phyloP scores from a whole-genome alignment of 2,888 invertebrate species.

The Ornithoptera priamus region DNA sequence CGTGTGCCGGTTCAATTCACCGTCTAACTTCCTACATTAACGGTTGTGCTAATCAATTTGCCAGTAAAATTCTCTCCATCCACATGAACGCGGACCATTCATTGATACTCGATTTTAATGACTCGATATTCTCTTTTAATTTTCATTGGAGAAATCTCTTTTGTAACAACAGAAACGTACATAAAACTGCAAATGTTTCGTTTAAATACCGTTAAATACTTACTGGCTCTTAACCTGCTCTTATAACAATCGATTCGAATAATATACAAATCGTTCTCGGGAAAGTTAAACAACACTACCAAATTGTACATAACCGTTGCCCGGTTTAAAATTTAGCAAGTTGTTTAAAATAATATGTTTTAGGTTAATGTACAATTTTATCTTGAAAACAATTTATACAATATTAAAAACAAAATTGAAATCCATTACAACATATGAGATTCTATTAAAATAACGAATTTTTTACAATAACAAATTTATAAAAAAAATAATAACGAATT shows the following conservation, averaged over 20 bases:
- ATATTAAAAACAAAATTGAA: background rate
- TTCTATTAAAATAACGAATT: background rate
- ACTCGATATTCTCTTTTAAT: conserved; percentile 16
- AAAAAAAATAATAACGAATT: background rate
- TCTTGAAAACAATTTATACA: background rate
- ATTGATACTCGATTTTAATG: conserved; percentile 22
- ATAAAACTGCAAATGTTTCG: conserved; percentile 17
- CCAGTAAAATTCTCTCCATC: conserved; percentile 32
- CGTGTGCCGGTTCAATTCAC: conserved; percentile 32
- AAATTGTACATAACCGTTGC: background rate
- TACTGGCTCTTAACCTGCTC: conserved; percentile 13
- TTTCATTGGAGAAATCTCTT: conserved; percentile 14
- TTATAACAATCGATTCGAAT: conserved; percentile 13
- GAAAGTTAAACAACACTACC: conserved; percentile 3
- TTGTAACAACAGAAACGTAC: conserved; percentile 9
- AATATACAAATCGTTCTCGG: conserved; percentile 4
- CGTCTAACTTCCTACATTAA: conserved; percentile 21
- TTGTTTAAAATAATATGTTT: conserved; percentile 1
- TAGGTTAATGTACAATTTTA: background rate
- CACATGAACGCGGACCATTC: conserved; percentile 17
- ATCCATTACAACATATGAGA: background rate
- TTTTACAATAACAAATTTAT: background rate
- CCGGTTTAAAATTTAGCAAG: background rate
- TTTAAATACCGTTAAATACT: conserved; percentile 19
- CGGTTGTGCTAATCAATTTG: conserved; percentile 35